These are phyloP conservation scores for Aurelia aurita DNA, from an alignment of 30 jellyfish, hydroid and myxozoan species.

Conservation along the genomic window DNA sequence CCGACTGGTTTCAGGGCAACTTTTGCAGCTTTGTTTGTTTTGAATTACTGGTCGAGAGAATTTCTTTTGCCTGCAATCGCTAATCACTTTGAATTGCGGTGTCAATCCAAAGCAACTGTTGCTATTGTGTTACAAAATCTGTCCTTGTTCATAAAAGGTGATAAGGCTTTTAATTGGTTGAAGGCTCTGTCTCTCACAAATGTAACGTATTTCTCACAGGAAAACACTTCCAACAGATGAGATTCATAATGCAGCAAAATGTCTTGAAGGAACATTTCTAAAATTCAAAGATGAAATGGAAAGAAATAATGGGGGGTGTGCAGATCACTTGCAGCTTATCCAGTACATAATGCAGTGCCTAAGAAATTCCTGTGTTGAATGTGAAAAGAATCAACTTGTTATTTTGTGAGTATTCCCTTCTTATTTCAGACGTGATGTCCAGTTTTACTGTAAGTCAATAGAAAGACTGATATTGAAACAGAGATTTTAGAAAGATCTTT, in stretches of 20 bases:
- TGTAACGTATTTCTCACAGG: not conserved
- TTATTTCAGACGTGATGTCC: too few relatives aligned
- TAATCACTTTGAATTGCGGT: too few relatives aligned
- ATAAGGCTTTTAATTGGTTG: not conserved
- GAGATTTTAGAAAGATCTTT: too few relatives aligned
- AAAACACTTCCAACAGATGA: not conserved
- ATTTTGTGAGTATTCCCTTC: slow-evolving; percentile 20
- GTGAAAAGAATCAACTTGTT: slow-evolving; percentile 21
- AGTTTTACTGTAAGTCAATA: too few relatives aligned
- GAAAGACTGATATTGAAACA: too few relatives aligned
- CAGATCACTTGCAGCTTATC: not conserved
- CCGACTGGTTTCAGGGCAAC: too few relatives aligned
- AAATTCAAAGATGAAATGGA: not conserved
- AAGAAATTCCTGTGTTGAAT: slow-evolving; percentile 38
- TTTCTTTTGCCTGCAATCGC: too few relatives aligned
- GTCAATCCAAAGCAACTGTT: too few relatives aligned
- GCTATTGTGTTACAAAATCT: too few relatives aligned
- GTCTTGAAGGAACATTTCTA: not conserved
- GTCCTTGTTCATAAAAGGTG: too few relatives aligned
- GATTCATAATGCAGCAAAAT: not conserved
- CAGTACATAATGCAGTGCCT: slow-evolving; percentile 21
- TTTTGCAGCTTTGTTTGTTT: too few relatives aligned
- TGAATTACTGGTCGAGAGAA: too few relatives aligned
- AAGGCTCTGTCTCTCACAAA: not conserved
- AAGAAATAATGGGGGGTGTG: not conserved